phyloP scores from a whole-genome alignment of 2,888 invertebrate species.

The Perithous albicinctus region DNA sequence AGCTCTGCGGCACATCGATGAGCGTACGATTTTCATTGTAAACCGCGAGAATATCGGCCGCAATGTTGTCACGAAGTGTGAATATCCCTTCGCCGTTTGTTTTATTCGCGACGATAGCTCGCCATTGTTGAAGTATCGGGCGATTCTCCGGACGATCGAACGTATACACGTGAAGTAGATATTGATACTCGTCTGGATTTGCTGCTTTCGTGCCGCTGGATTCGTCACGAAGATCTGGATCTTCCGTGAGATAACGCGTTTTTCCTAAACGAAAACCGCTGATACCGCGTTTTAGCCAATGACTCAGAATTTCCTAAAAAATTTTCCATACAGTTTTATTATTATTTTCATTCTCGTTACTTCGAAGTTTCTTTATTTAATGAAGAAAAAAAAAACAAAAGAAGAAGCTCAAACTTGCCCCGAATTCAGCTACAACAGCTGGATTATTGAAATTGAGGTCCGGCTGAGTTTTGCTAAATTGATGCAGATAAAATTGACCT shows the following conservation, averaged over 20 bases:
- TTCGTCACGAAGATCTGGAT: conserved; percentile 86
- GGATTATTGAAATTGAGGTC: conserved; percentile 93
- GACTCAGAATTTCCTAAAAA: conserved; percentile 87
- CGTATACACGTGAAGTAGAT: conserved; percentile 88
- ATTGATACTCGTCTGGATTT: conserved; percentile 86
- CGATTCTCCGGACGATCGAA: conserved; percentile 88
- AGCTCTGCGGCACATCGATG: conserved; percentile 80
- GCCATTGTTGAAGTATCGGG: conserved; percentile 88
- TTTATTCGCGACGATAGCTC: conserved; percentile 87
- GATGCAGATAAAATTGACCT: conserved; percentile 92
- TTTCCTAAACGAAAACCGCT: conserved; percentile 92
- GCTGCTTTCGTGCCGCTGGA: conserved; percentile 79
- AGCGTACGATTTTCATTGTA: conserved; percentile 76
- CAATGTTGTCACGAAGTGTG: conserved; percentile 78
- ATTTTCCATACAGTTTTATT: no score
- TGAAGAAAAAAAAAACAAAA: no score
- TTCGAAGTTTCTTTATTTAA: no score
- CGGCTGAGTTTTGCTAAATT: conserved; percentile 89
- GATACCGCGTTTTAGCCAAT: conserved; percentile 92
- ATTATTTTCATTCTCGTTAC: no score
- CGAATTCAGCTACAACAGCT: conserved; percentile 88
- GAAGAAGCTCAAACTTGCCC: conserved; percentile 79
- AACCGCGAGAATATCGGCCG: conserved; percentile 75
- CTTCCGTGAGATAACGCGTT: conserved; percentile 89
- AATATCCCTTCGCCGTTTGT: conserved; percentile 85